These are phyloP conservation scores for Acanthis flammea DNA, from an alignment of 2,797 vertebrate genomes.

Conservation along the genomic window DNA sequence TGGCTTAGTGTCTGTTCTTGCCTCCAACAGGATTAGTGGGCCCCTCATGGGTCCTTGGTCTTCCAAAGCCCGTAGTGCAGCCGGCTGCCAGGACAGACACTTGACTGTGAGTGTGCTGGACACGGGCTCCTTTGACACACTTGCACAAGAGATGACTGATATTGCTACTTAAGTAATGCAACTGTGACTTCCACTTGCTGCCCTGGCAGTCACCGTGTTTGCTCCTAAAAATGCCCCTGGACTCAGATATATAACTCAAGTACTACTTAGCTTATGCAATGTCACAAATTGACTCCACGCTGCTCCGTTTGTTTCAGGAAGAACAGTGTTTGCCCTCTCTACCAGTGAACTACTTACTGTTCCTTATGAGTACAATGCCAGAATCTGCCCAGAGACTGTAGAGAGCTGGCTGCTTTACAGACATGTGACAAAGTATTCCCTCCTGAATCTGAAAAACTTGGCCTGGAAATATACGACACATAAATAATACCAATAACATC, in stretches of 20 bases:
- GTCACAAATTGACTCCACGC: not conserved
- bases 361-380: not conserved
- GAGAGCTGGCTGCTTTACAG: not conserved
- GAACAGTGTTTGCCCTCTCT: not conserved
- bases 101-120: not conserved
- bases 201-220: not conserved
- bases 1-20: not conserved
- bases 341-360: not conserved
- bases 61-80: not conserved
- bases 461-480: not conserved
- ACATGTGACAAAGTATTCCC: not conserved
- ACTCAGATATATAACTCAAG: not conserved
- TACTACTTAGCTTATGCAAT: not conserved
- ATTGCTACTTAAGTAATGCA: not conserved
- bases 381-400: not conserved
- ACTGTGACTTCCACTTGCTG: not conserved
- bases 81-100: not conserved
- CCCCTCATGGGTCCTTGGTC: accelerated
- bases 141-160: not conserved
- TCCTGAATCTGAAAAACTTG: not conserved
- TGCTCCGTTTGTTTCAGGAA: not conserved
- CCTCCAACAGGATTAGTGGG: not conserved
- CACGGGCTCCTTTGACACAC: not conserved
- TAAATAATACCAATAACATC: not conserved
- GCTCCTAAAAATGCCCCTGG: not conserved